Percentiles rank a stretch among this genome's conserved stretches.
These are phyloP conservation scores for Panorpa germanica DNA, from an alignment of 2,888 invertebrate species.

Conservation along the genomic window DNA sequence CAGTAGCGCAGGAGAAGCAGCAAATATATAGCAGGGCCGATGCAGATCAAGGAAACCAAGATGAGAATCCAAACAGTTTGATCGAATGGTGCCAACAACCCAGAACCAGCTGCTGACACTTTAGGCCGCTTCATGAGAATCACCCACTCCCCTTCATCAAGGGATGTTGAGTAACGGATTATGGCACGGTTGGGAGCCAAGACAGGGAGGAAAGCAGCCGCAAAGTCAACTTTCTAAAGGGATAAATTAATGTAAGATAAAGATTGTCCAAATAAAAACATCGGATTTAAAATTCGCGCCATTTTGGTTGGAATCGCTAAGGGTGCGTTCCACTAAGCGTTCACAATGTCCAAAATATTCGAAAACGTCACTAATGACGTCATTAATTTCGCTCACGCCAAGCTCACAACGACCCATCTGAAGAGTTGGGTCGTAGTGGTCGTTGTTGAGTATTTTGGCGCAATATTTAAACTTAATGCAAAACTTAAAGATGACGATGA, in stretches of 20 bases:
- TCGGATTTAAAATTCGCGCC: constrained; percentile 3
- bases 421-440: no score
- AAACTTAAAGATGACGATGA: no score
- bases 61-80: constrained; percentile 53
- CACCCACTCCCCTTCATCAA: constrained; percentile 61
- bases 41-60: constrained; percentile 45
- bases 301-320: constrained; percentile 4
- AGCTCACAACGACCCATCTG: no score
- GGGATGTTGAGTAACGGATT: constrained; percentile 36
- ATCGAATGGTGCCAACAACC: constrained; percentile 65
- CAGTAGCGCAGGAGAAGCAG: constrained; percentile 44
- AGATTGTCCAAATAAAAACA: constrained; percentile 9
- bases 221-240: constrained; percentile 53
- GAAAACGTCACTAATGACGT: no score
- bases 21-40: constrained; percentile 61
- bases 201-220: constrained; percentile 57
- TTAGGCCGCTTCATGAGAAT: constrained; percentile 63
- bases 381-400: no score
- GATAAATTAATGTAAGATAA: constrained; percentile 10
- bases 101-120: constrained; percentile 68
- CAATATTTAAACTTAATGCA: no score
- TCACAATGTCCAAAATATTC: no score
- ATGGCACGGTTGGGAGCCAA: constrained; percentile 33
- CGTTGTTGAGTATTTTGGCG: no score
- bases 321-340: no score